Percentiles rank a stretch among this genome's conserved stretches.
Conservation (phyloP, 2,888 invertebrate genomes). For the Hyalella azteca region DNA sequence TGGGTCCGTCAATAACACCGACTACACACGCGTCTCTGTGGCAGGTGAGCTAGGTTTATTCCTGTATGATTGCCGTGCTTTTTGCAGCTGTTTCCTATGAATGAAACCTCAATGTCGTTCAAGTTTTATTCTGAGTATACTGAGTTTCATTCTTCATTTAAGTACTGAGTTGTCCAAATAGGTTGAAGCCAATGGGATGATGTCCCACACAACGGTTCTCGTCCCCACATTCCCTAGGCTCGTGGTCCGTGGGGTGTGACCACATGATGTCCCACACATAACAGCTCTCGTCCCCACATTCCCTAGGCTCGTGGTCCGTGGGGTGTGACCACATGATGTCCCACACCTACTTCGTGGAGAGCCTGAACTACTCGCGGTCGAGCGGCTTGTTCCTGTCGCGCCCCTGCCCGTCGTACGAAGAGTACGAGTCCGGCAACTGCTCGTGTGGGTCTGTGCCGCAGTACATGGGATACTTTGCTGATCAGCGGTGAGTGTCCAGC, state of each 20-base stretch:
- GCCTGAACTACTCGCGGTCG: constrained; percentile 42
- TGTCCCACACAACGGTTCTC: no score
- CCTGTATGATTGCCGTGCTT: no score
- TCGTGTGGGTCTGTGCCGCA: constrained; percentile 50
- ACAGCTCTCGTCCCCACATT: constrained; percentile 43
- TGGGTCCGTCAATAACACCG: no score
- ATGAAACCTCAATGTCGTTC: no score
- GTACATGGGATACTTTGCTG: constrained; percentile 48
- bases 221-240: no score
- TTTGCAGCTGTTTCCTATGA: no score
- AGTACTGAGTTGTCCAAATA: no score
- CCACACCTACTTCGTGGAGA: constrained; percentile 47
- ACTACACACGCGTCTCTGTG: no score
- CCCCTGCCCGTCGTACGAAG: constrained; percentile 43
- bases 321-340: constrained; percentile 55
- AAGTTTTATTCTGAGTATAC: no score
- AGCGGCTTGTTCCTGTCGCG: constrained; percentile 45
- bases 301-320: constrained; percentile 33
- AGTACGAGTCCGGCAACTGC: constrained; percentile 44
- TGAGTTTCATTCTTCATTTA: no score
- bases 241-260: constrained; percentile 45
- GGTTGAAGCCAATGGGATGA: no score
- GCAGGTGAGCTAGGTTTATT: no score
- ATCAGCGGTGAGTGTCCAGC: background rate
- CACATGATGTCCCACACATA: constrained; percentile 51